Evolutionary conservation across 2,113 vertebrate genomes (phyloP), one percentile per base, ranked within the genome.

Genomic region (Zeus faber): DNA sequence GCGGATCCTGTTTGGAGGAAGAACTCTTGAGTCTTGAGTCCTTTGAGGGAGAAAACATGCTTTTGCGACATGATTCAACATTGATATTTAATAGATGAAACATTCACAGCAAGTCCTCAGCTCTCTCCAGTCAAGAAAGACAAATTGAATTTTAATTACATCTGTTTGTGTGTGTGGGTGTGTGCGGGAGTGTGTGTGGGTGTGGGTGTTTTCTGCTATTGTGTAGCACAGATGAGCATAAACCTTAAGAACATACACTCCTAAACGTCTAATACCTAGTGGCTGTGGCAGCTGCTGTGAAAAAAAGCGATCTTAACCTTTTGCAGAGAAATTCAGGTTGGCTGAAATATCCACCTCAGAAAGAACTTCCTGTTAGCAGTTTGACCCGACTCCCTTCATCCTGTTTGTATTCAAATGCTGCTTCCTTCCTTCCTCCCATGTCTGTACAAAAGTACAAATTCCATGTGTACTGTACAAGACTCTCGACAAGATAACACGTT

Each of bases 361-460:
- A n/a, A n/a, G 52, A 57, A 45, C 62, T 74, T 86, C 69, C 69
- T 81, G 51, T 66, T 44, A 33, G 57, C 50, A 45, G 70, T 33
- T 37, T 53, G 2, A 40, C 67, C 63, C 67, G 29, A 7, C 70
- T 76, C 65, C 49, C 66, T 74, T 72, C 78, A 79, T 86, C 84
- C 84, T 84, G 84, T 86, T 86, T 82, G 81, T 73, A 56, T 76
- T 69, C 58, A 49, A 54, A 62, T 80, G 68, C 77, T 65, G 76
- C 72, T 81, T 81, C 81, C 84, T 79, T 67, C 80, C 77, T 72
- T 25, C 31, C 21, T 39, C 22, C 44, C 58, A 72, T 74, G 70
- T 72, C 24, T 58, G 50, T 17, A 54, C 23, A 76, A 17, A 40
- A 57, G 37, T n/a, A n/a, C n/a, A n/a, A n/a, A n/a, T n/a, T n/a